A percentile compares a stretch with the other conserved stretches of the same genome.
Conservation (phyloP, 2,888 invertebrate genomes). For the Tetranychus truncatus region DNA sequence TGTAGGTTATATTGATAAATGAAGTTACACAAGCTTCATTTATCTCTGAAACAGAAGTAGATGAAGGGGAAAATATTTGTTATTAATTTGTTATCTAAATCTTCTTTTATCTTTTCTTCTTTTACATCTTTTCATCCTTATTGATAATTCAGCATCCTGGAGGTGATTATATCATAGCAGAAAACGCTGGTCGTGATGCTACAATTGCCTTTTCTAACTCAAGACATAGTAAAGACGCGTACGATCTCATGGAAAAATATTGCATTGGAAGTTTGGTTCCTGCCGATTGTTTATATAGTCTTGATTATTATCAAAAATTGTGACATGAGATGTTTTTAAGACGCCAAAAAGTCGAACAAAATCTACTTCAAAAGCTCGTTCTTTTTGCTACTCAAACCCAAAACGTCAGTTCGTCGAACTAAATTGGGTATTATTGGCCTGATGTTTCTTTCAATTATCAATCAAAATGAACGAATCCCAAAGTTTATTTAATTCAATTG, state of each 20-base stretch:
- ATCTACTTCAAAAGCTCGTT: too few relatives aligned
- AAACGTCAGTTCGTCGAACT: too few relatives aligned
- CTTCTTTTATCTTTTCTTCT: neutral
- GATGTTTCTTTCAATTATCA: too few relatives aligned
- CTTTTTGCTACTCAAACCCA: too few relatives aligned
- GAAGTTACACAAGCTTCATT: too few relatives aligned
- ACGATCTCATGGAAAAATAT: conserved; percentile 47
- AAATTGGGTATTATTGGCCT: too few relatives aligned
- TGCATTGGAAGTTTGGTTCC: conserved; percentile 54
- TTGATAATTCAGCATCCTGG: conserved; percentile 46
- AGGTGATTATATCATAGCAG: conserved; percentile 57
- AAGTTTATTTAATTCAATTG: too few relatives aligned
- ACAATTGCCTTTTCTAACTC: conserved; percentile 60
- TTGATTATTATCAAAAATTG: neutral
- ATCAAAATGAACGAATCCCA: too few relatives aligned
- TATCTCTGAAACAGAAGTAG: too few relatives aligned
- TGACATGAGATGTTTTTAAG: neutral
- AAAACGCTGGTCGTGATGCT: conserved; percentile 66
- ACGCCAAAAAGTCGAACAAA: too few relatives aligned
- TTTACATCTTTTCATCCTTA: too few relatives aligned
- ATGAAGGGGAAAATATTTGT: neutral
- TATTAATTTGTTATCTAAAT: conserved; percentile 12
- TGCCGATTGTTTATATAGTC: neutral
- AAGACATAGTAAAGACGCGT: conserved; percentile 51
- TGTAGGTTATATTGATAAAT: too few relatives aligned